These are phyloP conservation scores for Scaptomyza parva DNA, from an alignment of 2,888 invertebrate species.

Conservation along the genomic window DNA sequence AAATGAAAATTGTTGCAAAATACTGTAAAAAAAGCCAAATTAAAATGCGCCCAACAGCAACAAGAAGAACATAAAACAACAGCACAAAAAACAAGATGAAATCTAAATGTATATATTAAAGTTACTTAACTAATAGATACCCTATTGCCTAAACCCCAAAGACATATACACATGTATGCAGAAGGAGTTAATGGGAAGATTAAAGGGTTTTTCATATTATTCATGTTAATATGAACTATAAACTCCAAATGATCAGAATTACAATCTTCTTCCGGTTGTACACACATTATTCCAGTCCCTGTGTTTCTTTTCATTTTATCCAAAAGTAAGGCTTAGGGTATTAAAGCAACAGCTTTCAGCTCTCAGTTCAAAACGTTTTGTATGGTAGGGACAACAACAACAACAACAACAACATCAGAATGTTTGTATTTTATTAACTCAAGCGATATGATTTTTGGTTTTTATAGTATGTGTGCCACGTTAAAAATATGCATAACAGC, in stretches of 20 bases:
- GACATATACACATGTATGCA: too few relatives aligned
- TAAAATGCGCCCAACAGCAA: slow-evolving; percentile 50
- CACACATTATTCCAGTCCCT: background rate
- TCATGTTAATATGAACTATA: too few relatives aligned
- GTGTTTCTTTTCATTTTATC: background rate
- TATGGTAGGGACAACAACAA: slow-evolving; percentile 8
- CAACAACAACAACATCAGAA: slow-evolving; percentile 32
- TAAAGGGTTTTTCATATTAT: too few relatives aligned
- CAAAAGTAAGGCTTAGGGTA: background rate
- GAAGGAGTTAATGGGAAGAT: too few relatives aligned
- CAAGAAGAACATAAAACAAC: slow-evolving; percentile 23
- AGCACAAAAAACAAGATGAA: background rate
- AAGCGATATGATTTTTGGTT: slow-evolving; percentile 38
- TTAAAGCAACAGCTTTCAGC: slow-evolving; percentile 1
- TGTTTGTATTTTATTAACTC: slow-evolving; percentile 44
- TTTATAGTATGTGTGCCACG: slow-evolving; percentile 35
- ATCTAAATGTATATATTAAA: background rate
- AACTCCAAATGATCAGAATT: too few relatives aligned
- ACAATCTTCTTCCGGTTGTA: too few relatives aligned
- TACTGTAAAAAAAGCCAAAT: slow-evolving; percentile 45
- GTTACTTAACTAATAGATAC: background rate
- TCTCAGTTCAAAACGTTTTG: background rate
- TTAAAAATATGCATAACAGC: slow-evolving; percentile 38
- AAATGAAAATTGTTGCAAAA: slow-evolving; percentile 29
- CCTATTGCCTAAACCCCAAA: background rate